phyloP scores from a whole-genome alignment of 2,797 vertebrate species.

The Peromyscus aztecus region DNA sequence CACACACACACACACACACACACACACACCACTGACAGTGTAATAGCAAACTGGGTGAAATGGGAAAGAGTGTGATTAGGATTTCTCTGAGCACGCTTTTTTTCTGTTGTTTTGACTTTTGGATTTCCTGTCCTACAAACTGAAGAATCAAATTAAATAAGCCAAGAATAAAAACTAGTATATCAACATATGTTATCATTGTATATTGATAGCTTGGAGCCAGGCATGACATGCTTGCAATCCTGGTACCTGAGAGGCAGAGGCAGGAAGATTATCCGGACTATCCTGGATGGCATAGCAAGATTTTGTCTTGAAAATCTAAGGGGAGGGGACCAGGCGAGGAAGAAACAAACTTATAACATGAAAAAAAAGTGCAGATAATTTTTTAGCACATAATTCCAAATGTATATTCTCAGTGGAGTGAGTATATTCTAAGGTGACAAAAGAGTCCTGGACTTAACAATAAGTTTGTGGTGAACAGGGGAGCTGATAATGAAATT shows the following conservation, averaged over 20 bases:
- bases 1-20: not conserved
- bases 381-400: not conserved
- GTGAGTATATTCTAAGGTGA: not conserved
- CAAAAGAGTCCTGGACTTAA: not conserved
- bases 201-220: not conserved
- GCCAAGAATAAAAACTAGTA: not conserved
- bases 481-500: not conserved
- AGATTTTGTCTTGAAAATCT: not conserved
- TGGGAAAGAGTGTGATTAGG: not conserved
- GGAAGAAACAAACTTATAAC: not conserved
- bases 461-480: not conserved
- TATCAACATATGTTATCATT: not conserved
- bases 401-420: not conserved
- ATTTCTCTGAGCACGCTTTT: not conserved
- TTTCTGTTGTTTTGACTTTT: conserved; percentile 31
- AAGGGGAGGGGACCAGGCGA: not conserved
- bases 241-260: not conserved
- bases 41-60: not conserved
- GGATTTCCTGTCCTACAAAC: not conserved
- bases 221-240: not conserved
- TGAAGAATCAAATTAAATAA: conserved; percentile 32
- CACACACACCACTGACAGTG: not conserved
- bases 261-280: not conserved
- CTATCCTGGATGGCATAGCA: not conserved
- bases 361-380: not conserved